Base-by-base conservation (phyloP, 2,888 invertebrate genomes). In the Strigamia transsilvanica region DNA sequence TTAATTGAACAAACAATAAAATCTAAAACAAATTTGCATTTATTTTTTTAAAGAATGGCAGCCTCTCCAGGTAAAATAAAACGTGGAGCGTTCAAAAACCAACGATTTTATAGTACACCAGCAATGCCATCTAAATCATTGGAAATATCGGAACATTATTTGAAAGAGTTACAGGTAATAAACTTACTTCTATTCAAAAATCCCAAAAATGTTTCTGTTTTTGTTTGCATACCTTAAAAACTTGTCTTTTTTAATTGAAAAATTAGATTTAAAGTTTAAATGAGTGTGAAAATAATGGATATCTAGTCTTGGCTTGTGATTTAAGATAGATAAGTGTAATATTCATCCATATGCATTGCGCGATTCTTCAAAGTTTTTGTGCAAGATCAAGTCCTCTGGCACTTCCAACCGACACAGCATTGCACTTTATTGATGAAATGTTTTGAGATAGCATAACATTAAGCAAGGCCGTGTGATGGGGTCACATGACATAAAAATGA, bases 401-500 rank as follows among this genome's bases (percentile, higher is more conserved):
- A 56, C 21, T 56, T 56, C 51, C 18, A 56, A n/a, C 56, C 21
- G 21, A 56, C 56, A 56, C 56, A 5, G 56, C 56, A 56, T 56
- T 56, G 56, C 56, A 56, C 56, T 56, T 56, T 56, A 56, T 56
- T 56, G 56, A 56, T 56, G 56, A 56, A 56, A 56, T 56, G 56
- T 56, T 56, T 56, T 2, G 56, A 7, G 56, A 56, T 46, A 56
- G 9, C 56, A 56, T 18, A 56, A 56, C 21, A 56, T 56, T 56
- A 56, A 21, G 56, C 56, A 56, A 56, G 56, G 18, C 56, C 18
- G n/a, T 56, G 56, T 6, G 56, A 18, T 56, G 21, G 56, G 18
- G 56, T 56, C 18, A 18, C 56, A 56, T 9, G 56, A 56, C 56
- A 56, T 56, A 56, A 56, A 56, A 56, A 56, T 56, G 56, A 56